phyloP scores from a whole-genome alignment of 2,797 vertebrate genomes.

The Vipera ursinii region DNA sequence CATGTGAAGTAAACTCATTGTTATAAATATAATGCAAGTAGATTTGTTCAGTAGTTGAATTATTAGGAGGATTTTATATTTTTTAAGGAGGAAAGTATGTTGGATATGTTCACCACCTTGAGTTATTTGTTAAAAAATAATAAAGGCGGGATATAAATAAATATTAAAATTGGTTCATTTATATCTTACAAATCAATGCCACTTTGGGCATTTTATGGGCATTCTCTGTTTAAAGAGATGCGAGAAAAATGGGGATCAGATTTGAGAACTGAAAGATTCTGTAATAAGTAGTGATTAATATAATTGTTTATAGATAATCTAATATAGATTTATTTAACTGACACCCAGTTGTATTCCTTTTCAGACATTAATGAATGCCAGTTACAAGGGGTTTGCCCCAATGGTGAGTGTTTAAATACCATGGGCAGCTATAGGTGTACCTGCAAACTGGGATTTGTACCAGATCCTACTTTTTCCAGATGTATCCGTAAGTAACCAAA shows the following conservation, averaged over 20 bases:
- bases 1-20: background rate
- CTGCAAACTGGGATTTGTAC: conserved; percentile 88
- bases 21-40: conserved; percentile 8
- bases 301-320: background rate
- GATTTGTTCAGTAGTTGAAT: background rate
- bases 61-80: background rate
- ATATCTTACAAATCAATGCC: background rate
- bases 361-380: conserved; percentile 95
- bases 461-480: conserved; percentile 82
- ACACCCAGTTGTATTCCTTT: conserved; percentile 47
- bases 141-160: background rate
- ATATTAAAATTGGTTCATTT: background rate
- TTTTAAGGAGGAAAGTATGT: background rate
- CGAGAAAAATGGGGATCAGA: background rate
- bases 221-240: background rate
- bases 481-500: conserved; percentile 86
- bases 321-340: background rate
- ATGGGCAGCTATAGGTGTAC: conserved; percentile 92
- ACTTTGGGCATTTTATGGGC: background rate
- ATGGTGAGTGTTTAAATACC: conserved; percentile 93
- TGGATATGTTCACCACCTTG: background rate
- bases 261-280: background rate
- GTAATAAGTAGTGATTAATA: background rate
- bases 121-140: background rate
- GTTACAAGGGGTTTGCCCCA: conserved; percentile 87